Evolutionary conservation across 2,797 vertebrate genomes (phyloP), one percentile per base, ranked within the genome.

Genomic region (Sebastes alutus): DNA sequence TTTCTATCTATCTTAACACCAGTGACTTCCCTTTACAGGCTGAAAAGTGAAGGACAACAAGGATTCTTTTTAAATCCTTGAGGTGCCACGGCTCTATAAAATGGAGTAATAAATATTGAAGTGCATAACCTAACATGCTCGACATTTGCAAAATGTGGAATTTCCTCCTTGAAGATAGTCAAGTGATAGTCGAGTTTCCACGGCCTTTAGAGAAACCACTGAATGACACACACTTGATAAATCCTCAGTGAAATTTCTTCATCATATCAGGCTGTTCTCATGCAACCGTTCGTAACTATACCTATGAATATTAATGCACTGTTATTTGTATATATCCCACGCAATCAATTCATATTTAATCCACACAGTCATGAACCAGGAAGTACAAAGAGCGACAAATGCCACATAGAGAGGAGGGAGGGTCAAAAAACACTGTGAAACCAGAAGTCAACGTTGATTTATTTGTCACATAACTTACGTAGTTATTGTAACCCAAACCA

Each of bases 221-320:
- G 4, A 33, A 33, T 11, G 9, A 33, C 7, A 16, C n/a, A 27
- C 29, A 29, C 16, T 27, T 60, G 16, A 33, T 64, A 55, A 70
- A 56, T 29, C 25, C 7, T 2, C 2, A 59, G 5, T 46, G 42
- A 0, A 46, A 7, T 46, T 46, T 46, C 0, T 46, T 20, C 42
- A 18, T 49, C 42, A 20, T 49, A 49, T 49, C 16, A 49, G 16
- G 7, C 18, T 49, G 42, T 46, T 46, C 0, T 46, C 42, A 18
- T 46, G 0, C 42, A 46, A 46, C 42, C 0, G 6, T 46, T 46
- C 0, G 42, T 46, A 46, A 46, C 42, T 49, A 8, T 8, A 1
- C 42, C 42, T 49, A 49, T 49, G 42, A 49, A 49, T 18, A 49
- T 3, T 49, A 49, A 49, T 49, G 42, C 16, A 20, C 42, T 49